Evolutionary conservation across 2,888 invertebrate species (phyloP), one percentile per base, ranked within the genome.

Genomic region (Tenodera sinensis): DNA sequence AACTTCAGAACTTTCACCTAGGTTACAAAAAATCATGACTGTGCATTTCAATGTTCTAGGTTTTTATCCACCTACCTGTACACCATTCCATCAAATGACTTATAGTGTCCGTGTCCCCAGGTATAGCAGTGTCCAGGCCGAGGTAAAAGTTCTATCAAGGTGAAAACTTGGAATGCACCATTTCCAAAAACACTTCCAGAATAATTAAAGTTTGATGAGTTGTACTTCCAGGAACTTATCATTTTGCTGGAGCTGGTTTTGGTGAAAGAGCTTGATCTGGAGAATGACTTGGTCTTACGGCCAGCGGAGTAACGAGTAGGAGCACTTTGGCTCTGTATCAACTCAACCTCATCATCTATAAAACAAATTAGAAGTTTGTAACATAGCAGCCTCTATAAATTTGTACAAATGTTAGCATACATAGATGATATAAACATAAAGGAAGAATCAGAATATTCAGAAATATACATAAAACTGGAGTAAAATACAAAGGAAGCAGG

Each of bases 81-180:
- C 85, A 97, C 95, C 91, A 95, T 95, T 12, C 97, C 97, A 93
- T 98, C 98, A 92, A 98, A 98, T 0, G 98, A 97, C 93, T 97
- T 97, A 91, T 96, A 96, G 93, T 98, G 97, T 27, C 95, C 94
- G 71, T 96, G 97, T 34, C 96, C 96, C 98, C 98, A 98, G 2
- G 96, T 95, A 89, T 96, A 95, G 92, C 98, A 98, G 20, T 95
- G 96, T 0, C 96, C 95, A 91, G 95, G 95, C 0, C 96, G 96
- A 14, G 92, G 92, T 42, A 91, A 92, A 14, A 90, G 88, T 84
- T 90, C 89, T 71, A 92, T 91, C 0, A 92, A 90, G 20, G 91
- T 81, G 12, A 90, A 85, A 3, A 85, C 15, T 85, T 47, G 47
- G 27, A 28, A 15, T 25, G 25, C 3, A 20, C 8, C 6, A 71